Conservation (phyloP, 2,888 invertebrate genomes). For the Eudasyphora cyanicolor region DNA sequence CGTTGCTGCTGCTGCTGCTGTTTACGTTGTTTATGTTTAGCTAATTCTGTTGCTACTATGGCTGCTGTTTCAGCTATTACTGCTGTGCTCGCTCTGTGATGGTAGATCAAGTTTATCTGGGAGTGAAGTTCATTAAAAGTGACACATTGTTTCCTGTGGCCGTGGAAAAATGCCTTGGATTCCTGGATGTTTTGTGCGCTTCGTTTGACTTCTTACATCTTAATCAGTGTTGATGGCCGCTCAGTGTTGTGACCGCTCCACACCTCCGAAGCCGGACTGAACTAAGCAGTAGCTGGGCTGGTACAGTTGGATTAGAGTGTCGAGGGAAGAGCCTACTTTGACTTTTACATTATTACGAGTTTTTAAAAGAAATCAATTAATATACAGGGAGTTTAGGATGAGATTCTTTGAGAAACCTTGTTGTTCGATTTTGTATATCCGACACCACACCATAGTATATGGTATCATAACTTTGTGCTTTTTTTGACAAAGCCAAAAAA, state of each 20-base stretch:
- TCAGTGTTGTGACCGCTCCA: neutral
- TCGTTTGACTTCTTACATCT: constrained; percentile 4
- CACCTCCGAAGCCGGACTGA: too few species aligned
- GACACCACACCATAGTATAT: too few species aligned
- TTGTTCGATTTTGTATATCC: too few species aligned
- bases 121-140: constrained; percentile 65
- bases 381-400: neutral
- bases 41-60: neutral
- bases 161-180: constrained; percentile 45
- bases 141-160: constrained; percentile 65
- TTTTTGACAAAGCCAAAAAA: too few species aligned
- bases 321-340: neutral
- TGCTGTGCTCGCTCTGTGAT: constrained; percentile 5
- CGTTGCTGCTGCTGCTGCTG: neutral
- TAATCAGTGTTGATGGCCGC: constrained; percentile 21
- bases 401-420: too few species aligned
- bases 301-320: neutral
- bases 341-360: neutral
- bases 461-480: too few species aligned
- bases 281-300: neutral
- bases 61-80: neutral
- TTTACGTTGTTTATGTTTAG: neutral
- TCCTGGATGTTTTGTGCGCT: neutral
- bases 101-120: constrained; percentile 29
- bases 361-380: neutral